phyloP scores from a whole-genome alignment of 2,797 vertebrate genomes.

The Peromyscus attwateri region DNA sequence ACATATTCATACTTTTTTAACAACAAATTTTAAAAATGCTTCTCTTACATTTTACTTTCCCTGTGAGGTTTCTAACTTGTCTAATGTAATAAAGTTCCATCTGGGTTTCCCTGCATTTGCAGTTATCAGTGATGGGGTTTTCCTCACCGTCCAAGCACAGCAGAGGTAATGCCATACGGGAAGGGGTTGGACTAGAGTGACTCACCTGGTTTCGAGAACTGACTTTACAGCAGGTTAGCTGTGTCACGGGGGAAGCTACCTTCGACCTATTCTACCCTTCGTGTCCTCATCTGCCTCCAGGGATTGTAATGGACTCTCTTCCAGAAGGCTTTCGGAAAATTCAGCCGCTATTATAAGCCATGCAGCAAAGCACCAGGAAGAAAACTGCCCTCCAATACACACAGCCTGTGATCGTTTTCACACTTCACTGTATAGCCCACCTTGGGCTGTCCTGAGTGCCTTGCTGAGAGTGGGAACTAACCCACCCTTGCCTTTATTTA shows the following conservation, averaged over 20 bases:
- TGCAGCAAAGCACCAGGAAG: not conserved
- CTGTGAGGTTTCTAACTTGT: not conserved
- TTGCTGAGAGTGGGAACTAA: not conserved
- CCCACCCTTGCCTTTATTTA: not conserved
- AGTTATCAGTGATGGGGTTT: not conserved
- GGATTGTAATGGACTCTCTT: not conserved
- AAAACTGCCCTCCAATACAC: not conserved
- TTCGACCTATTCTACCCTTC: not conserved
- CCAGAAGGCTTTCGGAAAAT: not conserved
- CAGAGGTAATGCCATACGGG: not conserved
- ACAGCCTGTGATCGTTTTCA: not conserved
- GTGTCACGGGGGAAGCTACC: not conserved
- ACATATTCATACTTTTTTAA: not conserved
- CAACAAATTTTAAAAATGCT: not conserved
- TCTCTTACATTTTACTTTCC: not conserved
- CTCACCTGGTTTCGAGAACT: not conserved
- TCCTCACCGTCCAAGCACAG: not conserved
- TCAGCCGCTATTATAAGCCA: not conserved
- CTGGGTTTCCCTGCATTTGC: not conserved
- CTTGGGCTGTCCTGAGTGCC: not conserved
- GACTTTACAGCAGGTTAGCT: not conserved
- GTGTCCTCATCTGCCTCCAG: not conserved
- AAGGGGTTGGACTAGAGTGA: not conserved
- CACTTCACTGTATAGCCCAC: not conserved
- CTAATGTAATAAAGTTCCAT: not conserved